phyloP scores from a whole-genome alignment of 2,888 invertebrate species.

The Carpatolechia fugitivella region DNA sequence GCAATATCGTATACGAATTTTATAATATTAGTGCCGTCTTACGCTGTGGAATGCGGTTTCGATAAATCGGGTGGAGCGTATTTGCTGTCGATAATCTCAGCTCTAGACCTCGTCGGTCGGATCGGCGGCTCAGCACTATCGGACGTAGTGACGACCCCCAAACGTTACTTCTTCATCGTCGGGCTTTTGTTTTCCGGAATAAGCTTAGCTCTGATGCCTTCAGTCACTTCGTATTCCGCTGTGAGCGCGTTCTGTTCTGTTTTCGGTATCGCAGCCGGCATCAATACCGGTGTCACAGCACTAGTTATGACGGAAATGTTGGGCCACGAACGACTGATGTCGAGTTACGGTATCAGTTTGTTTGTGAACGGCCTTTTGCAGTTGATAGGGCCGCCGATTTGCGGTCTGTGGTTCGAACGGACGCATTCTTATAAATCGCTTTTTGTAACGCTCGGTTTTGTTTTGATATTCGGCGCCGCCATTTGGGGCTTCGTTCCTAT shows the following conservation, averaged over 20 bases:
- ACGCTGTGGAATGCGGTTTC: conserved; percentile 84
- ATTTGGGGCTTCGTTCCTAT: conserved; percentile 89
- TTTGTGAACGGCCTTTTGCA: conserved; percentile 92
- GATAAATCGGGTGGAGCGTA: conserved; percentile 85
- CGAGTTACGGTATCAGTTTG: conserved; percentile 91
- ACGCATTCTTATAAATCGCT: conserved; percentile 84
- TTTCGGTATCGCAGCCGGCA: conserved; percentile 90
- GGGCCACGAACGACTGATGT: conserved; percentile 90
- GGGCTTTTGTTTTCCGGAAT: conserved; percentile 88
- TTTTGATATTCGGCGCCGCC: conserved; percentile 84
- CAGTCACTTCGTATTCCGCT: conserved; percentile 81
- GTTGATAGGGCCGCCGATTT: conserved; percentile 90
- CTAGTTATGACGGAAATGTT: conserved; percentile 93
- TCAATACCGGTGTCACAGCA: conserved; percentile 92
- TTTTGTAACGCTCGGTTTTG: conserved; percentile 85
- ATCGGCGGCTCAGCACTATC: conserved; percentile 92
- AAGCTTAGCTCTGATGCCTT: conserved; percentile 84
- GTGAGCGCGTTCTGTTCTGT: conserved; percentile 85
- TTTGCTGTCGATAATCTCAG: conserved; percentile 88
- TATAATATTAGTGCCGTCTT: conserved; percentile 88
- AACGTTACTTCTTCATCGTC: conserved; percentile 89
- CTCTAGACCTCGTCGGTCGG: conserved; percentile 88
- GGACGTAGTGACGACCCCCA: conserved; percentile 86
- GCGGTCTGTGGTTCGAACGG: conserved; percentile 84
- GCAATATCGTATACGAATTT: conserved; percentile 94